Evolutionary conservation across 1,140 invertebrate genomes (phyloP).

Genomic region (Calycopis cecrops): DNA sequence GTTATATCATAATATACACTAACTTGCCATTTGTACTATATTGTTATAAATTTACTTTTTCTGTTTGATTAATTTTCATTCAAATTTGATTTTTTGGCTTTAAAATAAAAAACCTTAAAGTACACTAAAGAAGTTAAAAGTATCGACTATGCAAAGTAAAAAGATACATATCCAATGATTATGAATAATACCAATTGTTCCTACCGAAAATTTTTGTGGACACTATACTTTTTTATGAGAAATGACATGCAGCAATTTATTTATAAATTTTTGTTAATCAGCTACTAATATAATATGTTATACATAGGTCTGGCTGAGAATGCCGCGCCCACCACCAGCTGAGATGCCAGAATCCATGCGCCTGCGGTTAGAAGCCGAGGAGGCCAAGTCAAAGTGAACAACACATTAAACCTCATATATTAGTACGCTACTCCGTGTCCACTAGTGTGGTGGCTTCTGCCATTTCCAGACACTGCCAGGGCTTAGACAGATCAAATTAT

Average conservation of each 20-base stretch:
- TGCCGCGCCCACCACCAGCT: slow-evolving; percentile 98
- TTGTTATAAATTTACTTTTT: too few species aligned
- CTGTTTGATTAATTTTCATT: too few species aligned
- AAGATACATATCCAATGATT: slow-evolving; percentile 39
- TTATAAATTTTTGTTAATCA: neutral
- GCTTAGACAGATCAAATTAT: too few species aligned
- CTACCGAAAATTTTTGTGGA: slow-evolving; percentile 50
- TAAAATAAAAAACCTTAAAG: too few species aligned
- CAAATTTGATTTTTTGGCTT: neutral
- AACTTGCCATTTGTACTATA: too few species aligned
- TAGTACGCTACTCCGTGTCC: neutral
- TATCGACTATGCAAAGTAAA: too few species aligned
- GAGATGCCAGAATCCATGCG: slow-evolving; percentile 98
- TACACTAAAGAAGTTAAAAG: too few species aligned
- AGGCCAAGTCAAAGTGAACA: slow-evolving; percentile 53
- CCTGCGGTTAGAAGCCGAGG: slow-evolving; percentile 82
- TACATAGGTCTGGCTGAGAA: slow-evolving; percentile 80
- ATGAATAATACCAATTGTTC: slow-evolving; percentile 56
- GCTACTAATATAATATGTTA: neutral
- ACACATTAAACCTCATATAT: neutral
- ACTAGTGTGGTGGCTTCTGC: neutral
- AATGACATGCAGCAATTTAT: too few species aligned
- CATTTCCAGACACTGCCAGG: slow-evolving; percentile 1
- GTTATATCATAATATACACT: neutral
- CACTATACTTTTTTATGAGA: slow-evolving; percentile 16